Evolutionary conservation across 2,113 vertebrate species (phyloP).

Genomic region (Protomyctophum bolini): DNA sequence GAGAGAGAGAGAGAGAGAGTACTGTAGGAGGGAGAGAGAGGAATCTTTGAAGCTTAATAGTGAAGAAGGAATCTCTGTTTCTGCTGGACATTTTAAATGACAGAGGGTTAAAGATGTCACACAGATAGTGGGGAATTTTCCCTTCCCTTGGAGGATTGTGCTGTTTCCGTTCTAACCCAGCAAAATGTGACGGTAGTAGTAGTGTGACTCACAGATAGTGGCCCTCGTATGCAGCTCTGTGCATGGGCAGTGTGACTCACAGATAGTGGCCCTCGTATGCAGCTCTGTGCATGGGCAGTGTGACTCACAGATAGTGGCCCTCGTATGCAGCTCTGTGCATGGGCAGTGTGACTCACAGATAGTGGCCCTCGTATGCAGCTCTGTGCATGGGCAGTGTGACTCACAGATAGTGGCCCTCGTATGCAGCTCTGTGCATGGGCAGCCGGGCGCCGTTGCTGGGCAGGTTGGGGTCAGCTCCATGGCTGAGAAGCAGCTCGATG

Average conservation of each 20-base stretch:
- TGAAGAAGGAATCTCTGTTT: no score
- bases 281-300: constrained; percentile 85
- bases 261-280: constrained; percentile 87
- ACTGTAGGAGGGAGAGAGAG: background rate
- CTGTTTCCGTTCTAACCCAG: no score
- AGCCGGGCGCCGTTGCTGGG: constrained; percentile 83
- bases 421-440: constrained; percentile 86
- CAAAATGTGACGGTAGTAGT: no score
- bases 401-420: constrained; percentile 87
- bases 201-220: constrained; percentile 80
- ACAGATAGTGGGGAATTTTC: background rate
- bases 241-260: constrained; percentile 82
- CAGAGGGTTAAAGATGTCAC: no score
- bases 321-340: constrained; percentile 87
- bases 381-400: constrained; percentile 79
- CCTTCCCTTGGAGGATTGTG: no score
- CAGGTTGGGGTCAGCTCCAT: constrained; percentile 84
- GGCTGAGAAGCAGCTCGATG: constrained; percentile 81
- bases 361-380: constrained; percentile 87
- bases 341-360: constrained; percentile 80
- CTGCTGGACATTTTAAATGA: no score
- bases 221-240: constrained; percentile 85
- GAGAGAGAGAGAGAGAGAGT: constrained; percentile 22
- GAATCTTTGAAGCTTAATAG: no score
- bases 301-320: constrained; percentile 83